These are phyloP conservation scores for Onychostruthus taczanowskii DNA, from an alignment of 2,113 vertebrate species.

Conservation along the genomic window DNA sequence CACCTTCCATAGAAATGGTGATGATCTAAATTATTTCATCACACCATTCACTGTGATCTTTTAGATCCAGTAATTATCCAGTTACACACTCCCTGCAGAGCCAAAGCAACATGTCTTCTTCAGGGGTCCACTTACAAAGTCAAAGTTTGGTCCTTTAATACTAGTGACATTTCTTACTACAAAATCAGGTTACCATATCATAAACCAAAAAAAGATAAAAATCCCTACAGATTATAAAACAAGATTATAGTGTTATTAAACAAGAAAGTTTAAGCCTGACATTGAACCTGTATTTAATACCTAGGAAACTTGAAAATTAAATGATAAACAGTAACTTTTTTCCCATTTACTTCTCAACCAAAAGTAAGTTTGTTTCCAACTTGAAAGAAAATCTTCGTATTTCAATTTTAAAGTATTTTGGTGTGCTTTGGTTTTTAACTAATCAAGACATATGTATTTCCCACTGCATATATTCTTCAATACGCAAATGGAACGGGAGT, in stretches of 20 bases:
- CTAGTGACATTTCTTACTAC: neutral
- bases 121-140: neutral
- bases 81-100: neutral
- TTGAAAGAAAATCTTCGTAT: neutral
- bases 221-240: neutral
- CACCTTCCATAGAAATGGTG: constrained; percentile 27
- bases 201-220: neutral
- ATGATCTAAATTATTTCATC: constrained; percentile 52
- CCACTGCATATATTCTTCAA: constrained; percentile 9
- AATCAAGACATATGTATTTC: constrained; percentile 23
- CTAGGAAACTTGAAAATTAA: neutral
- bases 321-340: neutral
- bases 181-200: neutral
- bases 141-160: neutral
- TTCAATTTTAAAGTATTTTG: neutral
- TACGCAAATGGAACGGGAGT: constrained; percentile 31
- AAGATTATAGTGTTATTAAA: neutral
- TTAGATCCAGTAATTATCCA: constrained; percentile 15
- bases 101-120: neutral
- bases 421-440: neutral
- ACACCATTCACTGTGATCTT: constrained; percentile 28
- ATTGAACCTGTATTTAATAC: neutral
- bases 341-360: neutral
- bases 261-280: neutral
- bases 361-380: neutral